phyloP scores from a whole-genome alignment of 2,888 invertebrate species.

The Drosophila subquinaria region DNA sequence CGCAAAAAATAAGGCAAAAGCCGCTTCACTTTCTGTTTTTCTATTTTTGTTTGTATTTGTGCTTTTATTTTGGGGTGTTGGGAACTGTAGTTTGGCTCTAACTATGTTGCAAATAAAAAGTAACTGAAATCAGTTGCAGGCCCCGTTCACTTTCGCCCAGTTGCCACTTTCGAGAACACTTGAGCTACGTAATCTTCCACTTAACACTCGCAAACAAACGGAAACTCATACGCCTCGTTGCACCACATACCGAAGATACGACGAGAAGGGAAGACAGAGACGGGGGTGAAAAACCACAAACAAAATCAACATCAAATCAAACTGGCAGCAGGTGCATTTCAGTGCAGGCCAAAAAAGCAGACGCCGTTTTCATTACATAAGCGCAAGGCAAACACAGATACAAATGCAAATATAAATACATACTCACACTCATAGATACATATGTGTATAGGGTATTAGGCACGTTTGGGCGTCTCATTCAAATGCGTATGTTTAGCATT shows the following conservation, averaged over 20 bases:
- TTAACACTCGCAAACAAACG: conserved; percentile 54
- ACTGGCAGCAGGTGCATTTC: conserved; percentile 62
- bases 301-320: conserved; percentile 12
- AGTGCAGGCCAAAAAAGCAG: conserved; percentile 19
- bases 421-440: neutral
- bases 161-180: conserved; percentile 27
- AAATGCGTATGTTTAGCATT: conserved; percentile 61
- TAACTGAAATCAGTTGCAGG: conserved; percentile 36
- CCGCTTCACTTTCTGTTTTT: conserved; percentile 16
- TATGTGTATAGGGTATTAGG: conserved; percentile 3
- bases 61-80: conserved; percentile 39
- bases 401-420: conserved; percentile 19
- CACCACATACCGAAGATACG: conserved; percentile 37
- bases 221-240: conserved; percentile 81
- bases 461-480: conserved; percentile 67
- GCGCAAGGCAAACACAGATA: conserved; percentile 19
- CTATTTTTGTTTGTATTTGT: conserved; percentile 22
- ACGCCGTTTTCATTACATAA: conserved; percentile 63
- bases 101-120: conserved; percentile 40
- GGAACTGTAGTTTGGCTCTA: conserved; percentile 20
- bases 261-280: neutral
- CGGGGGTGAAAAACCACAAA: neutral
- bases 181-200: conserved; percentile 27
- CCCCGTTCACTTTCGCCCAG: conserved; percentile 23
- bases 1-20: neutral